Percentiles rank a stretch among this genome's conserved stretches.
phyloP scores from a whole-genome alignment of 2,797 vertebrate genomes.

The Sylvilagus floridanus region DNA sequence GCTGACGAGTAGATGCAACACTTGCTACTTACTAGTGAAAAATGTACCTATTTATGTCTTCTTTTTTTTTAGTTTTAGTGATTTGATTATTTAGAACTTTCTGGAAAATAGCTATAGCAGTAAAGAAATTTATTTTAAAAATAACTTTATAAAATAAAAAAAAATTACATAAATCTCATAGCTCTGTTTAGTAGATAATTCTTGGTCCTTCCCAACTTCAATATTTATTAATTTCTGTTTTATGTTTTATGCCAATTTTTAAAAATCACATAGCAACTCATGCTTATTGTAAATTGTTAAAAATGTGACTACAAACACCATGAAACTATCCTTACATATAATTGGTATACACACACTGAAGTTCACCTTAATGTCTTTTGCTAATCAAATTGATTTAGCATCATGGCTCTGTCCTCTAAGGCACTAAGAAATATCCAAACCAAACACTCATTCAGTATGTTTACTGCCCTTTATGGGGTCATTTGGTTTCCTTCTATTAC shows the following conservation, averaged over 20 bases:
- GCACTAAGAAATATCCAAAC: not conserved
- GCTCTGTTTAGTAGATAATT: not conserved
- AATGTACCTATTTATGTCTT: not conserved
- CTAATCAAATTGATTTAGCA: rapidly evolving
- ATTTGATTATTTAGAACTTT: not conserved
- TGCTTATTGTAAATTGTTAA: not conserved
- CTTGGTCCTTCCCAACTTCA: not conserved
- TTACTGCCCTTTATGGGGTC: not conserved
- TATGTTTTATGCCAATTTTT: not conserved
- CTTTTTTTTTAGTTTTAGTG: not conserved
- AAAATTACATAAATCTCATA: not conserved
- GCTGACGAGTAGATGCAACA: too few relatives aligned
- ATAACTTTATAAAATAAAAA: not conserved
- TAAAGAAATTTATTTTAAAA: not conserved
- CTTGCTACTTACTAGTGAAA: not conserved
- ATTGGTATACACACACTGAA: not conserved
- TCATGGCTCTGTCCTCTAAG: too few relatives aligned
- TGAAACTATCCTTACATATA: not conserved
- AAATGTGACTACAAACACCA: not conserved
- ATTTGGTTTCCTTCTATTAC: not conserved
- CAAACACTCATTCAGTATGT: not conserved
- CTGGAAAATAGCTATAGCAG: not conserved
- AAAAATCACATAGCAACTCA: not conserved
- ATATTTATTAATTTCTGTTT: not conserved
- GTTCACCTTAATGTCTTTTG: not conserved